Percentiles rank a stretch among this genome's conserved stretches.
phyloP scores from a whole-genome alignment of 2,113 vertebrate species.

The Chloropsis cyanopogon region DNA sequence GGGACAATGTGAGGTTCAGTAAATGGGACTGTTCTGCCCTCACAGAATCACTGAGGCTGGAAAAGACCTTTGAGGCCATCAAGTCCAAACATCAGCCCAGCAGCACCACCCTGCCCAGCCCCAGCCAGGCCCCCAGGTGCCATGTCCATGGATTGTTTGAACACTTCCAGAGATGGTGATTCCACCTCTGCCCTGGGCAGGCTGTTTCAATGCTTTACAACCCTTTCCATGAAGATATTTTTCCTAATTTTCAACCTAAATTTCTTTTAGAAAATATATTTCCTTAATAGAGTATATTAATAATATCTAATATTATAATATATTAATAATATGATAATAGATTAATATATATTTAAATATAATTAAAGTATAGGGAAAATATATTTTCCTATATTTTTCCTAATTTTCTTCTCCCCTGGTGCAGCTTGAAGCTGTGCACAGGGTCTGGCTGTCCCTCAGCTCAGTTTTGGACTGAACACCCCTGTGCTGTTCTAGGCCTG shows the following conservation, averaged over 20 bases:
- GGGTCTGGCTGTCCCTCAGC: background rate
- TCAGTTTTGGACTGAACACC: background rate
- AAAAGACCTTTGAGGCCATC: background rate
- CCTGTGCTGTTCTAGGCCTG: background rate
- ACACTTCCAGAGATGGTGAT: background rate
- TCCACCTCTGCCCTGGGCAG: background rate
- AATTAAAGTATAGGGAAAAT: too few relatives aligned
- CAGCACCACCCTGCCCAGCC: background rate
- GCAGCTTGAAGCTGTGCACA: background rate
- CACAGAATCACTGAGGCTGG: background rate
- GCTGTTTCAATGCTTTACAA: background rate
- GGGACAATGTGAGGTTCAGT: background rate
- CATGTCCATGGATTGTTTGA: rapidly evolving
- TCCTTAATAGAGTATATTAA: too few relatives aligned
- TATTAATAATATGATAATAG: too few relatives aligned
- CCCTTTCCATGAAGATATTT: background rate
- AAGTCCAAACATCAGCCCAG: background rate
- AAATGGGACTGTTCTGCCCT: background rate
- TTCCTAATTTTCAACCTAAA: background rate
- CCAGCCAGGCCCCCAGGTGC: background rate
- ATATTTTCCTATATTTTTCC: background rate
- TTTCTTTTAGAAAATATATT: too few relatives aligned
- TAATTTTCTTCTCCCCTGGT: background rate
- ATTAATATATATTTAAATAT: too few relatives aligned
- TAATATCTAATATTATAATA: too few relatives aligned